These are phyloP conservation scores for Branchinecta sandiegonensis DNA, from an alignment of 2,888 invertebrate species.

Conservation along the genomic window DNA sequence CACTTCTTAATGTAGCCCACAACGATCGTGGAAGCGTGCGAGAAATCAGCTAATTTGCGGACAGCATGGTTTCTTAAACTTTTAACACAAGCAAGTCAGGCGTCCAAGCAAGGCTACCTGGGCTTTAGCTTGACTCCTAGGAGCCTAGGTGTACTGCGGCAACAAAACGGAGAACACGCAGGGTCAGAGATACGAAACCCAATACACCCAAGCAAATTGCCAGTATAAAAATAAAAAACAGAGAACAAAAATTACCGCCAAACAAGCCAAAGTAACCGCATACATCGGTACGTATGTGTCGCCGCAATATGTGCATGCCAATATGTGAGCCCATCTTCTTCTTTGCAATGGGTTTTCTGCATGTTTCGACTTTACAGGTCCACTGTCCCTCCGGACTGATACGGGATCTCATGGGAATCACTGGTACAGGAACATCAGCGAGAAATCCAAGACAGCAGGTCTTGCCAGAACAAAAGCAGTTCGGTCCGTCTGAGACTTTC, in stretches of 20 bases:
- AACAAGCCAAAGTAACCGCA: not conserved
- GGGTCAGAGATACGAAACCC: too few species aligned
- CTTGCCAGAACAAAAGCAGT: not conserved
- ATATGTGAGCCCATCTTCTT: not conserved
- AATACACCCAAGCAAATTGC: too few species aligned
- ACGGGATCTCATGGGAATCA: not conserved
- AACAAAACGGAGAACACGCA: too few species aligned
- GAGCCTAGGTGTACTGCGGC: too few species aligned
- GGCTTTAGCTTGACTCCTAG: too few species aligned
- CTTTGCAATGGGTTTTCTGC: not conserved
- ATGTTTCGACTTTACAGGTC: not conserved
- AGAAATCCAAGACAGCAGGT: not conserved
- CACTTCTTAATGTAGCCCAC: too few species aligned
- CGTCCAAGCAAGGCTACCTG: too few species aligned
- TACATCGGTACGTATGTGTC: not conserved
- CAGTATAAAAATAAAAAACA: not conserved
- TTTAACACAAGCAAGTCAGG: too few species aligned
- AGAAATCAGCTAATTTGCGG: too few species aligned
- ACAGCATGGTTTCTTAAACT: too few species aligned
- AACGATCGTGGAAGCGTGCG: too few species aligned
- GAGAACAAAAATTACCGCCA: not conserved
- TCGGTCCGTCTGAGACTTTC: not conserved
- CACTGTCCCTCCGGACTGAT: not conserved
- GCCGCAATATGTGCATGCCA: not conserved
- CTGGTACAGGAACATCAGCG: not conserved